Percentiles rank a stretch among this genome's conserved stretches.
Evolutionary conservation across 2,888 invertebrate species (phyloP).

Genomic region (Caenorhabditis panamensis): DNA sequence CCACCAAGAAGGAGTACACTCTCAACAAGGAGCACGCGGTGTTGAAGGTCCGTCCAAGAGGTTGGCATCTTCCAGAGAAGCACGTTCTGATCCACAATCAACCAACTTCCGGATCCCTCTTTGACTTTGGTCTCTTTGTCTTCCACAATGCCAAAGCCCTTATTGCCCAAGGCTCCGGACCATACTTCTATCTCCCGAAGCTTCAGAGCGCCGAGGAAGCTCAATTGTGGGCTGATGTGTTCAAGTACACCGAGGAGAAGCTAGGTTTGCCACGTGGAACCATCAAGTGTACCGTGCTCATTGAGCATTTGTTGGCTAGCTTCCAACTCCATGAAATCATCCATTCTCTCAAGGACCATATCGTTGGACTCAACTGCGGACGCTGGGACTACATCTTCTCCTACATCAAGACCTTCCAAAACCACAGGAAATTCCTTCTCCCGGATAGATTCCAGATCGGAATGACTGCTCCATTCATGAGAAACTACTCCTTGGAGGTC

Average conservation of each 20-base stretch:
- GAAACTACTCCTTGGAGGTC: conserved; percentile 85
- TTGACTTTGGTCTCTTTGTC: conserved; percentile 87
- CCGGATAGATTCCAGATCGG: conserved; percentile 85
- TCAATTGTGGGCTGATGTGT: conserved; percentile 86
- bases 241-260: conserved; percentile 85
- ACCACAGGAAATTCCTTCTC: conserved; percentile 85
- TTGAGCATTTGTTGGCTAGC: conserved; percentile 86
- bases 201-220: conserved; percentile 86
- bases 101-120: conserved; percentile 85
- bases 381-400: conserved; percentile 86
- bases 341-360: conserved; percentile 86
- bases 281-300: conserved; percentile 87
- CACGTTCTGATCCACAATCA: conserved; percentile 81
- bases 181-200: conserved; percentile 87
- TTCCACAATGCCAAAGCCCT: conserved; percentile 85
- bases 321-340: conserved; percentile 86
- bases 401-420: conserved; percentile 81
- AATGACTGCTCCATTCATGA: conserved; percentile 86
- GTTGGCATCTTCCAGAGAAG: conserved; percentile 87
- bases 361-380: conserved; percentile 87
- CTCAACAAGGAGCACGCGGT: conserved; percentile 84
- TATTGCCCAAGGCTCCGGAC: conserved; percentile 85
- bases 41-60: conserved; percentile 86
- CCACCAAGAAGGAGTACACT: conserved; percentile 79
- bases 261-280: conserved; percentile 84